phyloP scores from a whole-genome alignment of 1,140 invertebrate genomes.

The Trinorchestia longiramus region DNA sequence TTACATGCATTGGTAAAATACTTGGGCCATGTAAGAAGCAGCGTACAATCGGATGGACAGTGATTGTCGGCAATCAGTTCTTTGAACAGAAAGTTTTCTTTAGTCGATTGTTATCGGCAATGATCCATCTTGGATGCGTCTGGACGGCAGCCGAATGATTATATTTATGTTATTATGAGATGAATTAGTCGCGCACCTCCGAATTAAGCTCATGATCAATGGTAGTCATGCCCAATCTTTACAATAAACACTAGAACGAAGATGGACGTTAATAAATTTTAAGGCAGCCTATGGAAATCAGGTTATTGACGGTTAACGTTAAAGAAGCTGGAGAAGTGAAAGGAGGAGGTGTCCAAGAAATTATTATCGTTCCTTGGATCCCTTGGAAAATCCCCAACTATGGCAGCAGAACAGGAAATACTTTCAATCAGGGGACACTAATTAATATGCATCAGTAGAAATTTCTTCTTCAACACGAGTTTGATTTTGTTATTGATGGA shows the following conservation, averaged over 20 bases:
- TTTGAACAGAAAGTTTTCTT: constrained; percentile 32
- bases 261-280: constrained; percentile 43
- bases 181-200: constrained; percentile 45
- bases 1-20: neutral
- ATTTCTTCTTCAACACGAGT: neutral
- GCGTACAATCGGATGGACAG: neutral
- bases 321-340: constrained; percentile 14
- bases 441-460: neutral
- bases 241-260: constrained; percentile 27
- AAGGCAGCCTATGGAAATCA: constrained; percentile 37
- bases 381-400: neutral
- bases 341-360: neutral
- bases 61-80: neutral
- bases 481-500: too few relatives aligned
- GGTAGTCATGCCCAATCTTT: constrained; percentile 3
- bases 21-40: neutral
- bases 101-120: neutral
- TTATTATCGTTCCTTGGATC: neutral
- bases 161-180: constrained; percentile 48
- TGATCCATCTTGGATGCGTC: constrained; percentile 5
- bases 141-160: neutral
- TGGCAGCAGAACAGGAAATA: neutral
- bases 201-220: constrained; percentile 37
- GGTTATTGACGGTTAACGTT: neutral
- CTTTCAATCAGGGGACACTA: neutral